Evolutionary conservation across 35 echinoderm and acorn worm species (phyloP).

Genomic region (Patiria miniata): DNA sequence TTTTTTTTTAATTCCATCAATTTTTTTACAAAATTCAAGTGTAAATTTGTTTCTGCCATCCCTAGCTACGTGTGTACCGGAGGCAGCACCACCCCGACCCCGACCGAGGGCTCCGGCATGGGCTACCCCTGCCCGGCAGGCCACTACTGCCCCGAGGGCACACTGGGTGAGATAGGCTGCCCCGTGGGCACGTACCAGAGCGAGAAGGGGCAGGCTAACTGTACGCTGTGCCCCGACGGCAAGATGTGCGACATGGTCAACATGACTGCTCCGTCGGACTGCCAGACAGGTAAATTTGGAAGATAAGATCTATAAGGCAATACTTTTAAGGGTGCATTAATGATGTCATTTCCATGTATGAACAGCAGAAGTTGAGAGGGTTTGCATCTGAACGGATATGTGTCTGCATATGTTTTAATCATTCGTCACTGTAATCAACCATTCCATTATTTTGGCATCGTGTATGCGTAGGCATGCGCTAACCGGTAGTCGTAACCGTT

Average conservation of each 20-base stretch:
- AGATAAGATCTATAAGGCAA: neutral
- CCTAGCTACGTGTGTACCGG: conserved; percentile 94
- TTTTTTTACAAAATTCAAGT: too few species aligned
- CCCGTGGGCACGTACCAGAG: conserved; percentile 92
- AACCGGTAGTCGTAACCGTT: too few species aligned
- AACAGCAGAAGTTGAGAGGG: too few species aligned
- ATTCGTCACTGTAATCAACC: too few species aligned
- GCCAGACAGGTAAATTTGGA: conserved; percentile 73
- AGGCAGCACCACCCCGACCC: conserved; percentile 85
- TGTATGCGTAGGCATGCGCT: too few species aligned
- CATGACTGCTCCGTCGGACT: conserved; percentile 77
- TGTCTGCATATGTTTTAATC: too few species aligned
- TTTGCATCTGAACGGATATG: too few species aligned
- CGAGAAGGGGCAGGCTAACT: conserved; percentile 78
- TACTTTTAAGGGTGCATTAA: neutral
- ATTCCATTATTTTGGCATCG: too few species aligned
- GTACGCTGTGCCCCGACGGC: conserved; percentile 86
- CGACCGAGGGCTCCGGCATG: conserved; percentile 66
- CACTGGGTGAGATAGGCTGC: conserved; percentile 77
- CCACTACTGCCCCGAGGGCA: conserved; percentile 85
- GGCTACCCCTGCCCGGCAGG: conserved; percentile 97
- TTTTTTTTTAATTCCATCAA: too few species aligned
- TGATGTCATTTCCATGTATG: neutral
- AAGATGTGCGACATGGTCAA: conserved; percentile 85
- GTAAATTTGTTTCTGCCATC: neutral